These are phyloP conservation scores for Drosophila arizonae DNA, from an alignment of 1,140 invertebrate species.

Conservation along the genomic window DNA sequence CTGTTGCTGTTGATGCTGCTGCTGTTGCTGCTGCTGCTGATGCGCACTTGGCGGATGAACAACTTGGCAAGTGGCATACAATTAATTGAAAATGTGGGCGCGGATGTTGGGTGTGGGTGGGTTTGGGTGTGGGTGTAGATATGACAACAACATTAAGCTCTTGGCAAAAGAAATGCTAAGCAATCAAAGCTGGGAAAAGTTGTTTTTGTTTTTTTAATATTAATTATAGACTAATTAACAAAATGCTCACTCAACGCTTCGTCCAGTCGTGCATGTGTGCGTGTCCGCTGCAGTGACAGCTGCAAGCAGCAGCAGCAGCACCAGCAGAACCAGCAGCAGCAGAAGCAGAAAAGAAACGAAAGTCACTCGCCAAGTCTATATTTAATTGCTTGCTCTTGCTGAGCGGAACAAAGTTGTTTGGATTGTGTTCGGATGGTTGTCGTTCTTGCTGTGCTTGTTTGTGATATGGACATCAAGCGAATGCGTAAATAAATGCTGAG, in stretches of 20 bases:
- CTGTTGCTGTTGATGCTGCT: slow-evolving; percentile 3
- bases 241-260: slow-evolving; percentile 52
- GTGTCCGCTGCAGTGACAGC: slow-evolving; percentile 47
- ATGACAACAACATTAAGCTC: slow-evolving; percentile 36
- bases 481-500: slow-evolving; percentile 53
- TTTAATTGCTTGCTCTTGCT: slow-evolving; percentile 59
- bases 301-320: slow-evolving; percentile 14
- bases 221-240: slow-evolving; percentile 75
- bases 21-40: slow-evolving; percentile 26
- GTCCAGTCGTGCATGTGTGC: slow-evolving; percentile 63
- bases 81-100: slow-evolving; percentile 53
- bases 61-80: slow-evolving; percentile 44
- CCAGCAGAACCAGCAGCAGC: slow-evolving; percentile 12
- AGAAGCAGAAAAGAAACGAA: slow-evolving; percentile 2
- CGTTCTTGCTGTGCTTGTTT: slow-evolving; percentile 10
- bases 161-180: slow-evolving; percentile 42
- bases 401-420: slow-evolving; percentile 45
- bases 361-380: slow-evolving; percentile 58
- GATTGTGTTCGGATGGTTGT: not conserved
- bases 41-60: slow-evolving; percentile 27
- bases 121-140: not conserved
- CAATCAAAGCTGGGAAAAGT: slow-evolving; percentile 39
- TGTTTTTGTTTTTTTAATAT: slow-evolving; percentile 33
- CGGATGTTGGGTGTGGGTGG: not conserved
- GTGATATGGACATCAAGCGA: slow-evolving; percentile 53